Percentiles rank a stretch among this genome's conserved stretches.
Evolutionary conservation across 1,140 invertebrate species (phyloP).

Genomic region (Hyphantria cunea): DNA sequence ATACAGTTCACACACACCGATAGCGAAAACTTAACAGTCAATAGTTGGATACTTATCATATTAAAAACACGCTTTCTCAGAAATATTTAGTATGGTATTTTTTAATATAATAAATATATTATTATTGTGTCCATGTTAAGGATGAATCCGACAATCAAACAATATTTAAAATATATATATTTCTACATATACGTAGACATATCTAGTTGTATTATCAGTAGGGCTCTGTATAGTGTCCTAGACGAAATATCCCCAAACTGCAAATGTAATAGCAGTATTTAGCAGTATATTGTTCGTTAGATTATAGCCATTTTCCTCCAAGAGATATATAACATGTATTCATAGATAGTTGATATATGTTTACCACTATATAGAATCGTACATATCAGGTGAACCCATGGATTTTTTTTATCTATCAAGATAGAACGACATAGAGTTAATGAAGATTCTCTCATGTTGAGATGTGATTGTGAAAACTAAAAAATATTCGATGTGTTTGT

Average conservation of each 20-base stretch:
- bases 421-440: not conserved
- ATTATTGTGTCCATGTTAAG: too few species aligned
- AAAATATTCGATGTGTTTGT: too few species aligned
- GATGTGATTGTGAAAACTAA: too few species aligned
- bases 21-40: too few species aligned
- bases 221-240: constrained; percentile 16
- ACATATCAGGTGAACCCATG: constrained; percentile 31
- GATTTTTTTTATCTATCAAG: not conserved
- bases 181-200: not conserved
- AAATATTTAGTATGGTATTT: too few species aligned
- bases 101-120: too few species aligned
- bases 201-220: not conserved
- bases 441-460: too few species aligned
- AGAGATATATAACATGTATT: not conserved
- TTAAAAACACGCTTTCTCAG: too few species aligned
- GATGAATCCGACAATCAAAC: too few species aligned
- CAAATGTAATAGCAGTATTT: constrained; percentile 11
- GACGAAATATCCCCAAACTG: constrained; percentile 6
- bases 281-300: constrained; percentile 1
- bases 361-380: constrained; percentile 34
- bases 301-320: not conserved
- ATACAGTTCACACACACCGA: too few species aligned
- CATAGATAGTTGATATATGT: constrained; percentile 33
- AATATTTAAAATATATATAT: constrained; percentile 8
- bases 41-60: too few species aligned